Percentiles rank a stretch among this genome's conserved stretches.
Evolutionary conservation across 2,113 vertebrate genomes (phyloP).

Genomic region (Malaclemys terrapin): DNA sequence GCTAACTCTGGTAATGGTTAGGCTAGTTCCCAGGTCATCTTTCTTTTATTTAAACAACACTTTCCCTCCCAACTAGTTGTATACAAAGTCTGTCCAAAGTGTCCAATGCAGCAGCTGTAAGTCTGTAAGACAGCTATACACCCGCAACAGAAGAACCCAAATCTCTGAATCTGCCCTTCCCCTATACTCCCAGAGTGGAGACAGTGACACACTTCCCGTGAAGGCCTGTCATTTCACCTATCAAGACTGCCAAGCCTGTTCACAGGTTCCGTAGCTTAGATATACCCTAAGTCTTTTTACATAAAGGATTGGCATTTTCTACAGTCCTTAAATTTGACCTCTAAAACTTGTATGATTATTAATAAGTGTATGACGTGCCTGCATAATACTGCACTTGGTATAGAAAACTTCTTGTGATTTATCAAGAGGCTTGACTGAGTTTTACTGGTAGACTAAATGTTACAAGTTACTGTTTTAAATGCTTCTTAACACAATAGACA

Average conservation of each 20-base stretch:
- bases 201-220: neutral
- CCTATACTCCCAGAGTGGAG: neutral
- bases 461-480: neutral
- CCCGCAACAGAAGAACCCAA: neutral
- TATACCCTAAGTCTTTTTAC: no score
- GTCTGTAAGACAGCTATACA: neutral
- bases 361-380: no score
- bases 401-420: no score
- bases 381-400: no score
- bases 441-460: neutral
- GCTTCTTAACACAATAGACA: neutral
- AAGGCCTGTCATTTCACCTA: neutral
- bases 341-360: neutral
- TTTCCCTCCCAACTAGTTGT: neutral
- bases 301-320: no score
- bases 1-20: neutral
- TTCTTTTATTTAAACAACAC: neutral
- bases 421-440: neutral
- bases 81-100: neutral
- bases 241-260: fast-evolving
- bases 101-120: neutral
- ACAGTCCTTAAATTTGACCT: neutral
- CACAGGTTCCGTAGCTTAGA: no score
- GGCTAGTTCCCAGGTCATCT: neutral
- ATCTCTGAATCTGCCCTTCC: neutral